phyloP scores from a whole-genome alignment of 2,113 vertebrate genomes.

The Alligator sinensis region DNA sequence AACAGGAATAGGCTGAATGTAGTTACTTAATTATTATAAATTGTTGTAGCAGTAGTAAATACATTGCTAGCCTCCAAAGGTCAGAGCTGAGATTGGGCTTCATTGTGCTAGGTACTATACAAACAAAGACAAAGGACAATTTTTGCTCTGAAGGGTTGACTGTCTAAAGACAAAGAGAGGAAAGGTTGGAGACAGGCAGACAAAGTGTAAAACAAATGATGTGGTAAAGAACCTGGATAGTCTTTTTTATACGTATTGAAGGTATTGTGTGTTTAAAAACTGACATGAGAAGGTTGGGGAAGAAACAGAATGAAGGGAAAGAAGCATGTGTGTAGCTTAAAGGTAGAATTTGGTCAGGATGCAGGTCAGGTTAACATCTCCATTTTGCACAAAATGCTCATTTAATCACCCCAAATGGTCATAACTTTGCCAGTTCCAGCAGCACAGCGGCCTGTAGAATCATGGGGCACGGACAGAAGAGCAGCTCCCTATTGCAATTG shows the following conservation, averaged over 20 bases:
- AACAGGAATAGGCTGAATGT: neutral
- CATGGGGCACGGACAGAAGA: neutral
- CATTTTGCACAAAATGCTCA: neutral
- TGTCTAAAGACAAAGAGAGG: neutral
- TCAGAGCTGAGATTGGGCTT: neutral
- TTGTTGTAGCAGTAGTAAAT: neutral
- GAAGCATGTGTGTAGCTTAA: neutral
- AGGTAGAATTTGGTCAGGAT: neutral
- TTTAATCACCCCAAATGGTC: neutral
- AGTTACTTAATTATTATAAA: neutral
- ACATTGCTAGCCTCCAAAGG: neutral
- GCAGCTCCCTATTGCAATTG: neutral
- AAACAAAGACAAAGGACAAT: too few relatives aligned
- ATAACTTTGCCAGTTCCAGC: neutral
- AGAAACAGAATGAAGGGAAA: constrained; percentile 8
- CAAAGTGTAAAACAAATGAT: neutral
- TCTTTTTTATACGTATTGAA: constrained; percentile 33
- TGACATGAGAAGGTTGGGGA: constrained; percentile 2
- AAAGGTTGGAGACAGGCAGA: neutral
- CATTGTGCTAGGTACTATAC: neutral
- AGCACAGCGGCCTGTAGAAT: neutral
- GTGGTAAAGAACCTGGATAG: neutral
- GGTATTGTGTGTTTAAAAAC: neutral
- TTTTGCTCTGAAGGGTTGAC: neutral
- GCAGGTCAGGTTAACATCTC: neutral